These are phyloP conservation scores for Silurus aristotelis DNA, from an alignment of 2,797 vertebrate species.

Conservation along the genomic window DNA sequence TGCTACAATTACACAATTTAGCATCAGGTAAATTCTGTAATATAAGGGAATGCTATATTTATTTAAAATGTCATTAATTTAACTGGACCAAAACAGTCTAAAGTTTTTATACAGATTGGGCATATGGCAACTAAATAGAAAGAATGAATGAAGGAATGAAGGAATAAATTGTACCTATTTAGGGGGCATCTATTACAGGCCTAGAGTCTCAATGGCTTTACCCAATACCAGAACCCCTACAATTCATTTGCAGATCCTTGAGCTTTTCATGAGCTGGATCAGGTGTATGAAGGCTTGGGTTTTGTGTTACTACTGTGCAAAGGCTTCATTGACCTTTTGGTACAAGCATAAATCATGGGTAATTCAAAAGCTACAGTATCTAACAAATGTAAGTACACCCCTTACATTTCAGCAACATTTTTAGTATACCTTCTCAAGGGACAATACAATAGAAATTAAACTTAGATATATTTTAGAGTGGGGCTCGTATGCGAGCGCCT, in stretches of 20 bases:
- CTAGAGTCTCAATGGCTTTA: background rate
- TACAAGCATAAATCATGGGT: background rate
- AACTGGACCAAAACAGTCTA: background rate
- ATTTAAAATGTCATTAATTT: conserved; percentile 2
- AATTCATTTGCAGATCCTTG: background rate
- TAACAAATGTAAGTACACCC: too few relatives aligned
- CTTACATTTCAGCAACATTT: too few relatives aligned
- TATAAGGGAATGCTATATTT: conserved; percentile 20
- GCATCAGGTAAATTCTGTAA: conserved; percentile 41
- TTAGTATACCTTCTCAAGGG: too few relatives aligned
- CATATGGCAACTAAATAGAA: background rate
- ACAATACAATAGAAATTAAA: too few relatives aligned
- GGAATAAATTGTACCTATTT: background rate
- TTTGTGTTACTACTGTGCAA: background rate
- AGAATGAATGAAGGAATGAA: background rate
- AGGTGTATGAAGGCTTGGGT: background rate
- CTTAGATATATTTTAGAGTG: too few relatives aligned
- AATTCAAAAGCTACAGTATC: too few relatives aligned
- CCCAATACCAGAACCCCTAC: background rate
- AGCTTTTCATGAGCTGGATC: background rate
- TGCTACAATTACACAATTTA: conserved; percentile 40
- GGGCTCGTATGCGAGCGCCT: too few relatives aligned
- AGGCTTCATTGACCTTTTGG: background rate
- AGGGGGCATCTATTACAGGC: background rate
- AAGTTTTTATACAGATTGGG: background rate